Evolutionary conservation across 2,888 invertebrate genomes (phyloP).

Genomic region (Achlya flavicornis): DNA sequence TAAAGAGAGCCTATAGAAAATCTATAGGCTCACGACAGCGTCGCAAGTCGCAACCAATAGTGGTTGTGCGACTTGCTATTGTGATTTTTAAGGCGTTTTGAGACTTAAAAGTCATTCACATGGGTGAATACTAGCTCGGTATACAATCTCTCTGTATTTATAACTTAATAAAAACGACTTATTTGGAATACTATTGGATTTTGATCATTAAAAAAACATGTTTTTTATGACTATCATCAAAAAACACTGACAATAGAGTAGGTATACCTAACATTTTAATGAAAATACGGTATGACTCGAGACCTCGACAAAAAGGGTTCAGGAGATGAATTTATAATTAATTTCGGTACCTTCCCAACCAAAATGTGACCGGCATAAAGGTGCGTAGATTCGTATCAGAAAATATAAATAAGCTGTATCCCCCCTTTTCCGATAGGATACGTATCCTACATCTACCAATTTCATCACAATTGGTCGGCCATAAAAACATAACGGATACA

Average conservation of each 20-base stretch:
- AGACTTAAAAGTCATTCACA: background rate
- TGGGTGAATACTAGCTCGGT: no score
- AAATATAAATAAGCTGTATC: background rate
- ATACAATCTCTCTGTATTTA: no score
- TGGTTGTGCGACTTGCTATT: background rate
- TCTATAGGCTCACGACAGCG: no score
- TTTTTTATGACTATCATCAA: no score
- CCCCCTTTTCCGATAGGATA: no score
- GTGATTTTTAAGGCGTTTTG: background rate
- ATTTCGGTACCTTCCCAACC: background rate
- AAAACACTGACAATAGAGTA: no score
- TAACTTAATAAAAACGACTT: no score
- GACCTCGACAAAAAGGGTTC: background rate
- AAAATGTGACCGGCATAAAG: background rate
- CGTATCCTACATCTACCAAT: no score
- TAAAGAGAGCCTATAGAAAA: background rate
- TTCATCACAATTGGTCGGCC: no score
- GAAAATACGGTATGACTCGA: background rate
- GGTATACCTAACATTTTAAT: background rate
- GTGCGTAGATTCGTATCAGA: background rate
- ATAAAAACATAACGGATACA: no score
- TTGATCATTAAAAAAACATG: no score
- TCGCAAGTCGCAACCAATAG: conserved; percentile 7
- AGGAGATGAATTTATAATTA: background rate
- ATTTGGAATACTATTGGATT: no score